Percentiles rank a stretch among this genome's conserved stretches.
These are phyloP conservation scores for Gorilla gorilla DNA, from an alignment of 2,113 vertebrate genomes.

Conservation along the genomic window DNA sequence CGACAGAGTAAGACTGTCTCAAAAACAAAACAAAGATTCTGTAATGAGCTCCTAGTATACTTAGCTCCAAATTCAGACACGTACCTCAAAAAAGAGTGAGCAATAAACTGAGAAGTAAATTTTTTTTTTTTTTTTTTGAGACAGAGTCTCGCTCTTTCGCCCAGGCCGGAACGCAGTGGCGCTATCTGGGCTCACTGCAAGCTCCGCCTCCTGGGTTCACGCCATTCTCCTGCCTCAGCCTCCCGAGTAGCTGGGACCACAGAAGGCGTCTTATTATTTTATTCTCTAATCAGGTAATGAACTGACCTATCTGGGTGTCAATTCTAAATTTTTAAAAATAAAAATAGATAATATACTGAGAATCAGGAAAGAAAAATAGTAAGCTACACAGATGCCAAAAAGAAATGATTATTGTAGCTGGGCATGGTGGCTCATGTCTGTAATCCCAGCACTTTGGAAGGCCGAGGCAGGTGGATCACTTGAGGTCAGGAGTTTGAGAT, in stretches of 20 bases:
- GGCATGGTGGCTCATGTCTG: too few species aligned
- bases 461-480: too few species aligned
- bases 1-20: too few species aligned
- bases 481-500: too few species aligned
- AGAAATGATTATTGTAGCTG: background rate
- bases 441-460: too few species aligned
- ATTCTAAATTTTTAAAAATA: conserved; percentile 18
- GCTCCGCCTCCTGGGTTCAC: too few species aligned
- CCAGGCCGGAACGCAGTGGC: too few species aligned
- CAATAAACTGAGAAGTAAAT: conserved; percentile 34
- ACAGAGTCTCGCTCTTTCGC: too few species aligned
- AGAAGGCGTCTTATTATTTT: conserved; percentile 37
- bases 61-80: conserved; percentile 13
- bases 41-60: conserved; percentile 7
- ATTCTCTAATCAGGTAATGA: background rate
- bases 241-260: too few species aligned
- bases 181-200: too few species aligned
- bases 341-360: background rate
- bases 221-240: too few species aligned
- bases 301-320: background rate
- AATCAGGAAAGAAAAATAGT: background rate
- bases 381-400: background rate
- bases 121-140: background rate
- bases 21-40: background rate
- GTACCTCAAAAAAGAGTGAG: conserved; percentile 16